Evolutionary conservation across 2,797 vertebrate genomes (phyloP), one percentile per base, ranked within the genome.

Genomic region (Paedocypris micromegethes): DNA sequence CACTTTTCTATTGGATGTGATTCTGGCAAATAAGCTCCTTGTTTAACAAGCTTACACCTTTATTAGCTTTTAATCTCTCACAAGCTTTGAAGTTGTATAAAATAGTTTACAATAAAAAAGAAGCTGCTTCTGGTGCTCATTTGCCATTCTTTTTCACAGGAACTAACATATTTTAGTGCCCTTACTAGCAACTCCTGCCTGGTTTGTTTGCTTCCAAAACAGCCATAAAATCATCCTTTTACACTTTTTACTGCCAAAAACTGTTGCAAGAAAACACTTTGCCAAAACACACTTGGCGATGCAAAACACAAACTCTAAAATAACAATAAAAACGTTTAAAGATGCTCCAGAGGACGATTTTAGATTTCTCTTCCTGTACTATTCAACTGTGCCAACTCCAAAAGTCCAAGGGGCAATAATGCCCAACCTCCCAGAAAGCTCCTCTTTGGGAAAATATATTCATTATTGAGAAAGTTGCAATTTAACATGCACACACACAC

Each of bases 291-390:
- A 82, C 66, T 83, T 78, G 43, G 62, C 77, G 69, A 71, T 71
- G 61, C 72, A 79, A 80, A 74, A 77, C 64, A 75, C 79, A 81
- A 73, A 76, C 78, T 83, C 77, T 86, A 81, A 83, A 86, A 84
- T 84, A 71, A 84, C 83, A 82, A 87, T 88, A 88, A 86, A 86
- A 81, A 68, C 69, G 61, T 82, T 89, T 90, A 83, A 88, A 81
- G 76, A 85, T 72, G 74, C 86, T 86, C 85, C 48, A 61, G 87
- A 88, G 87, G 82, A 78, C 74, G 42, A 56, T 83, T 89, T 89
- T 82, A 86, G 80, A 82, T 81, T 78, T 75, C 64, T 80, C 83
- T 88, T 88, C 85, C 87, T 86, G 84, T 73, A 80, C 59, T 54
- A 83, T 87, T 78, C 81, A 82, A 82, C 81, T 86, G 83, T 76